These are phyloP conservation scores for Eutrigla gurnardus DNA, from an alignment of 2,797 vertebrate genomes.

Conservation along the genomic window DNA sequence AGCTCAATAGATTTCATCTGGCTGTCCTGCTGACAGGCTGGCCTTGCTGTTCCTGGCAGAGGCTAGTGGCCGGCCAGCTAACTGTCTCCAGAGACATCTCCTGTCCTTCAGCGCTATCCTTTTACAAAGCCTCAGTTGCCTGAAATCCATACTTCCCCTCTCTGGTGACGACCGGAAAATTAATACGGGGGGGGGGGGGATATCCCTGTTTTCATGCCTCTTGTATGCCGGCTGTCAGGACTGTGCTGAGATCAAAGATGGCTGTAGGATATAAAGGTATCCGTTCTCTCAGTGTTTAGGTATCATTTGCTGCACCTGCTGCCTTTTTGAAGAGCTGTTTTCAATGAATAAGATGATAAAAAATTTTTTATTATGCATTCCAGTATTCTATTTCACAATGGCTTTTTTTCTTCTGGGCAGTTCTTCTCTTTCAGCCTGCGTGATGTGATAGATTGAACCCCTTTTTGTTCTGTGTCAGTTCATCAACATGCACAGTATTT, in stretches of 20 bases:
- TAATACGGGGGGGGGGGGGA: conserved; percentile 47
- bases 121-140: conserved; percentile 73
- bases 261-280: conserved; percentile 45
- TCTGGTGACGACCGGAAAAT: conserved; percentile 66
- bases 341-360: conserved; percentile 30
- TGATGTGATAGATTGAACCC: conserved; percentile 25
- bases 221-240: conserved; percentile 50
- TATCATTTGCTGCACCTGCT: conserved; percentile 45
- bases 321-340: conserved; percentile 55
- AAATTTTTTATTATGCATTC: conserved; percentile 28
- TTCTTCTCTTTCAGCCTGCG: conserved; percentile 25
- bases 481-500: conserved; percentile 32
- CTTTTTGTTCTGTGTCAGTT: conserved; percentile 29
- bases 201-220: conserved; percentile 34
- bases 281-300: conserved; percentile 26
- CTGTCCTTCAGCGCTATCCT: conserved; percentile 74
- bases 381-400: conserved; percentile 19
- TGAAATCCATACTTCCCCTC: conserved; percentile 76
- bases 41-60: conserved; percentile 74
- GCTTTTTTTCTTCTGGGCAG: not conserved
- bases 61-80: conserved; percentile 61
- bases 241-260: conserved; percentile 65
- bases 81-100: conserved; percentile 65
- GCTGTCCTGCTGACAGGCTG: conserved; percentile 71
- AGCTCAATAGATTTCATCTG: conserved; percentile 71